These are phyloP conservation scores for Leptinotarsa undecemlineata DNA, from an alignment of 1,140 invertebrate species.

Conservation along the genomic window DNA sequence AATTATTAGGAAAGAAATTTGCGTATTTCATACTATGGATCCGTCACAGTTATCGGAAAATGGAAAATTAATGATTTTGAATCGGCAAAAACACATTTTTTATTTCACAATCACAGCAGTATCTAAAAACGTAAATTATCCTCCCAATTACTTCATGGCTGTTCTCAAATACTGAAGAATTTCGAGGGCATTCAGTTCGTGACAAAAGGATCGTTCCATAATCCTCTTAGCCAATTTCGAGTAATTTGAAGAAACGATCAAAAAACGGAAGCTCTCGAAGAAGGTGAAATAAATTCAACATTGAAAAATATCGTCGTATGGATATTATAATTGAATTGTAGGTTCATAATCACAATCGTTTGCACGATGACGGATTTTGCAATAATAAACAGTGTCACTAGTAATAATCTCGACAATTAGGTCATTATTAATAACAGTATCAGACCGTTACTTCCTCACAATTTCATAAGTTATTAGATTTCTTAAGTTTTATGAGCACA, in stretches of 20 bases:
- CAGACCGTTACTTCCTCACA: slow-evolving; percentile 2
- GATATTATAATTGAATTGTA: neutral
- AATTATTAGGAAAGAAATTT: no score
- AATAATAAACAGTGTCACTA: neutral
- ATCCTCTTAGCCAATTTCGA: neutral
- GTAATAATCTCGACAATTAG: slow-evolving; percentile 3
- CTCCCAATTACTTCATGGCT: no score
- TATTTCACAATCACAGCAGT: no score
- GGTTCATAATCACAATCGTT: neutral
- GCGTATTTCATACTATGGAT: no score
- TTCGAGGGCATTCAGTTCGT: neutral
- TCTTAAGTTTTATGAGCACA: neutral
- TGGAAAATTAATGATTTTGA: no score
- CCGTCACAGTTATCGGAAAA: no score
- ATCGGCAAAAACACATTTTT: no score
- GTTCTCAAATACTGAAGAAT: neutral
- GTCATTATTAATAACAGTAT: slow-evolving; percentile 6
- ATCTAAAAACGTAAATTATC: no score
- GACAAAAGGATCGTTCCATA: neutral
- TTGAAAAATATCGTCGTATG: neutral
- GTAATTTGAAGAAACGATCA: neutral
- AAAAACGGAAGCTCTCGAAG: neutral
- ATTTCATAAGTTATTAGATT: neutral
- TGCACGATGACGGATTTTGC: neutral
- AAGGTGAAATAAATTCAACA: neutral